Conservation (phyloP, 2,888 invertebrate genomes). For the Rhagium mordax region DNA sequence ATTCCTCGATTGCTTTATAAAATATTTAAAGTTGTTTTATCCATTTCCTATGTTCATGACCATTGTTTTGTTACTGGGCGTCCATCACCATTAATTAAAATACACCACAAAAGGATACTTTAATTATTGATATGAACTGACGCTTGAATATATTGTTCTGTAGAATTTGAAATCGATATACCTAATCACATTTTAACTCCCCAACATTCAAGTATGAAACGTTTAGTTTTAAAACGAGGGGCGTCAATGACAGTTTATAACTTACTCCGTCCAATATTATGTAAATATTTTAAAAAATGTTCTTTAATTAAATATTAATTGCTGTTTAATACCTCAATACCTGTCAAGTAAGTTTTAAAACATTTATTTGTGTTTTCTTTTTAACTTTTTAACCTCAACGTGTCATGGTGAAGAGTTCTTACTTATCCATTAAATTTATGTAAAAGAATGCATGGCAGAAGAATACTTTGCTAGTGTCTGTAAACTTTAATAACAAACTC, state of each 20-base stretch:
- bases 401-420: background rate
- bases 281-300: background rate
- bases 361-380: background rate
- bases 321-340: background rate
- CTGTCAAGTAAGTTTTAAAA: background rate
- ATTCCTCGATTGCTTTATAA: too few species aligned
- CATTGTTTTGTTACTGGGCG: background rate
- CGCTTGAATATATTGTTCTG: slow-evolving; percentile 34
- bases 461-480: background rate
- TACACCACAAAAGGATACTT: background rate
- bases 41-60: background rate
- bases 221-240: slow-evolving; percentile 22
- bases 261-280: background rate
- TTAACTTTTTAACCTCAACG: background rate
- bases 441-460: background rate
- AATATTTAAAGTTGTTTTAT: background rate
- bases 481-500: background rate
- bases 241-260: background rate
- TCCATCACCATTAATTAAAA: background rate
- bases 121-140: background rate
- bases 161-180: slow-evolving; percentile 44
- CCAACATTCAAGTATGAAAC: slow-evolving; percentile 22
- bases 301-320: background rate
- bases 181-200: slow-evolving; percentile 29
- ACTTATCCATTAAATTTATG: slow-evolving; percentile 1